Evolutionary conservation across 1,140 invertebrate species (phyloP).

Genomic region (Kradibia gibbosae): DNA sequence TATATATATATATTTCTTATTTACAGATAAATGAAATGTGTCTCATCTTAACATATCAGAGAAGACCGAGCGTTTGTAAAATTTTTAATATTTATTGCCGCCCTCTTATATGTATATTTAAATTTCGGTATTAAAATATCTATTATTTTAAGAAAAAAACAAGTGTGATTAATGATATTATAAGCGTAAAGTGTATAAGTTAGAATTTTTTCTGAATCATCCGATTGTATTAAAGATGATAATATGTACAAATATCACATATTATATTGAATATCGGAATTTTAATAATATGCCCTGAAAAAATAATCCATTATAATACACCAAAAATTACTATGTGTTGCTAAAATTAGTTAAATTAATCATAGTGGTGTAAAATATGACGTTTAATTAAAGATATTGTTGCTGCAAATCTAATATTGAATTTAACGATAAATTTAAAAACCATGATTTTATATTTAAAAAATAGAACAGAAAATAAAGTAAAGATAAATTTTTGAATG

Average conservation of each 20-base stretch:
- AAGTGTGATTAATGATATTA: neutral
- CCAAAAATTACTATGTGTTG: too few relatives aligned
- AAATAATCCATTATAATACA: too few relatives aligned
- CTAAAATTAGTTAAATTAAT: neutral
- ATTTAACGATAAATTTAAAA: neutral
- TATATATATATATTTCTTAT: neutral
- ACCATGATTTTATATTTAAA: too few relatives aligned
- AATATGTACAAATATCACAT: neutral
- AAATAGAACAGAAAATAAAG: too few relatives aligned
- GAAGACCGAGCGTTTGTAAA: neutral
- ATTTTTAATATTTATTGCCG: neutral
- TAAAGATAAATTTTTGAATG: too few relatives aligned
- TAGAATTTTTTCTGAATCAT: neutral
- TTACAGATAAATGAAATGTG: neutral
- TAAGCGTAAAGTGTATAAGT: neutral
- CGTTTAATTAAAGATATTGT: neutral
- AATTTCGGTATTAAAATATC: constrained; percentile 6
- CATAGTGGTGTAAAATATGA: neutral
- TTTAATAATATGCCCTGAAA: too few relatives aligned
- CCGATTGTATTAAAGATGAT: neutral
- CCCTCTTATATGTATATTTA: neutral
- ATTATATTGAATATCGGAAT: neutral
- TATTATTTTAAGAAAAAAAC: neutral
- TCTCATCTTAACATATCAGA: neutral
- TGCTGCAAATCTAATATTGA: neutral